Evolutionary conservation across 2,797 vertebrate genomes (phyloP), one percentile per base, ranked within the genome.

Genomic region (Spinibarbus caldwelli): DNA sequence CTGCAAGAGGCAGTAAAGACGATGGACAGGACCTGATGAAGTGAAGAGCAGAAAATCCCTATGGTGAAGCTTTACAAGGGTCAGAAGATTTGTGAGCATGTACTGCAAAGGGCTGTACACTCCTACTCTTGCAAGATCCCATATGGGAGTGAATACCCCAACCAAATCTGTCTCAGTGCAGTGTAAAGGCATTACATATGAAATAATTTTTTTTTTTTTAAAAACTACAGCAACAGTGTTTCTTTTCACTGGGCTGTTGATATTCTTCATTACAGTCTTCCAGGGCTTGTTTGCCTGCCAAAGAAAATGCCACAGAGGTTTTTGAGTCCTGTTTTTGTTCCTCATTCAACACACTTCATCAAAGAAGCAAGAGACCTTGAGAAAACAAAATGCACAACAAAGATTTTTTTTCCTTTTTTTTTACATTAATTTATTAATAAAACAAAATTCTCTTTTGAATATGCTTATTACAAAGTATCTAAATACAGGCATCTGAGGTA

Each of bases 401-500:
- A 76, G n/a, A n/a, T n/a, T n/a, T n/a, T n/a, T n/a, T n/a, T n/a
- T n/a, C n/a, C n/a, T n/a, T n/a, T n/a, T 4, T 19, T 71, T 70
- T 54, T 36, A 73, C 68, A 92, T 90, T 89, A 66, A 90, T 95
- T 95, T 95, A 95, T 94, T 96, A 93, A 87, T 82, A 91, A 92
- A 93, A 89, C 83, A 87, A 88, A 85, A 83, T 87, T 85, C 23
- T 84, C 38, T 84, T 93, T 80, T 78, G 75, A 92, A 92, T 88
- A 93, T 91, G 88, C 91, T 91, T 87, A 92, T 93, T 92, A 95
- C 91, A 95, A 95, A 95, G 92, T 94, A 94, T 94, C 91, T 92
- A 94, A 95, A 94, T 95, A 94, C 94, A 96, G 95, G 93, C 94
- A 94, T 94, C 92, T 96, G 95, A 96, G 95, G 95, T 95, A 95